Evolutionary conservation across 2,888 invertebrate species (phyloP).

Genomic region (Parochlus steinenii): DNA sequence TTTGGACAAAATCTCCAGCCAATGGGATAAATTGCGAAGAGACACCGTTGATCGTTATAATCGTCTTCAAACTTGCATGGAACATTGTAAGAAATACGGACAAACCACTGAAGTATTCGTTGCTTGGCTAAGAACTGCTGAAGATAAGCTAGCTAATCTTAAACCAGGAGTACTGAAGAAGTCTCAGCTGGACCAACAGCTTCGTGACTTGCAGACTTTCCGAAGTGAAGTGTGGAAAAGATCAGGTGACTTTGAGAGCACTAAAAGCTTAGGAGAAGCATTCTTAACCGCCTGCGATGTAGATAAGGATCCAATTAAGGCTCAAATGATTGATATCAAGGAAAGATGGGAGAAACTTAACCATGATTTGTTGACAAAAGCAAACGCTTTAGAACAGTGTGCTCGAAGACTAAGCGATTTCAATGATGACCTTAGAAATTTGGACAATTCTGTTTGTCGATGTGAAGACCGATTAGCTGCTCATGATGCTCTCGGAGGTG

Average conservation of each 20-base stretch:
- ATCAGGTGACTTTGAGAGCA: conserved; percentile 84
- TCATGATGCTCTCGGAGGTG: conserved; percentile 49
- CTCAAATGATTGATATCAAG: conserved; percentile 63
- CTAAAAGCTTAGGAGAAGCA: conserved; percentile 68
- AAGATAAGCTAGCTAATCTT: conserved; percentile 64
- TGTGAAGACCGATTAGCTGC: conserved; percentile 70
- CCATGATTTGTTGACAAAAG: conserved; percentile 40
- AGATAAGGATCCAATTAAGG: conserved; percentile 78
- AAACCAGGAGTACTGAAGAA: conserved; percentile 68
- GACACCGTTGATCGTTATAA: conserved; percentile 77
- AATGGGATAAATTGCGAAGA: conserved; percentile 83
- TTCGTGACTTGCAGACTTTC: conserved; percentile 74
- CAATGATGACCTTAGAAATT: conserved; percentile 64
- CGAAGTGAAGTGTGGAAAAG: conserved; percentile 86
- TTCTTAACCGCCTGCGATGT: conserved; percentile 78
- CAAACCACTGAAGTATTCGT: conserved; percentile 69
- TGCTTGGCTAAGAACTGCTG: conserved; percentile 76
- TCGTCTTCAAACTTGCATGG: conserved; percentile 75
- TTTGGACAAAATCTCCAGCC: conserved; percentile 73
- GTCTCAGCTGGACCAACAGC: conserved; percentile 70
- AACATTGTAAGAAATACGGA: conserved; percentile 81
- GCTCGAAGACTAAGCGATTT: conserved; percentile 69
- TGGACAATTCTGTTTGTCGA: conserved; percentile 70
- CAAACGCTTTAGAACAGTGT: conserved; percentile 50
- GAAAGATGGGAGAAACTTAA: conserved; percentile 84